phyloP scores from a whole-genome alignment of 2,888 invertebrate species.

The Yponomeuta evonymella region DNA sequence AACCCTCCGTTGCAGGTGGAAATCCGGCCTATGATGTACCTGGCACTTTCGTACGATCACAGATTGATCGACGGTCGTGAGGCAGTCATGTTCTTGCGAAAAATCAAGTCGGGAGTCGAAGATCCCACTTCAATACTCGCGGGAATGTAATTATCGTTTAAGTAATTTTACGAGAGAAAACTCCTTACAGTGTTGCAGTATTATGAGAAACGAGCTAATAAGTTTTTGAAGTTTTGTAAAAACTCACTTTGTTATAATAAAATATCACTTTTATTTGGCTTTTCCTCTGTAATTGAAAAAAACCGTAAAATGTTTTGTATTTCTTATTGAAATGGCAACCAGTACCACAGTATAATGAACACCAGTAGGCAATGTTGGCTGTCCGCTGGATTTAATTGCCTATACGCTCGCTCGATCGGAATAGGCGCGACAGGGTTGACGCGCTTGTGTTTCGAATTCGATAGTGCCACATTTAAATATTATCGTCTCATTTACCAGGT shows the following conservation, averaged over 20 bases:
- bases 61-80: conserved; percentile 99
- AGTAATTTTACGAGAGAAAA: neutral
- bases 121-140: conserved; percentile 96
- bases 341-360: too few relatives aligned
- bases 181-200: neutral
- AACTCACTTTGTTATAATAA: neutral
- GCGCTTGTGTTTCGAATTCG: too few relatives aligned
- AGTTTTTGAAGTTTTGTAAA: neutral
- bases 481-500: too few relatives aligned
- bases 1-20: conserved; percentile 82
- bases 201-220: neutral
- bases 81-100: conserved; percentile 96
- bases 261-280: neutral
- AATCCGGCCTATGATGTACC: conserved; percentile 99
- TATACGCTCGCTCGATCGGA: too few relatives aligned
- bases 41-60: conserved; percentile 99
- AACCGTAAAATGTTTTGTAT: too few relatives aligned
- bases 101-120: conserved; percentile 97
- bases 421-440: too few relatives aligned
- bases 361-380: too few relatives aligned
- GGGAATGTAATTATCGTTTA: conserved; percentile 81
- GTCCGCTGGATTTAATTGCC: too few relatives aligned
- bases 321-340: too few relatives aligned
- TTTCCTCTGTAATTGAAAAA: too few relatives aligned
- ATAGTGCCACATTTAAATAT: too few relatives aligned